phyloP scores from a whole-genome alignment of 2,797 vertebrate genomes.

The Hapalemur alaotrensis region DNA sequence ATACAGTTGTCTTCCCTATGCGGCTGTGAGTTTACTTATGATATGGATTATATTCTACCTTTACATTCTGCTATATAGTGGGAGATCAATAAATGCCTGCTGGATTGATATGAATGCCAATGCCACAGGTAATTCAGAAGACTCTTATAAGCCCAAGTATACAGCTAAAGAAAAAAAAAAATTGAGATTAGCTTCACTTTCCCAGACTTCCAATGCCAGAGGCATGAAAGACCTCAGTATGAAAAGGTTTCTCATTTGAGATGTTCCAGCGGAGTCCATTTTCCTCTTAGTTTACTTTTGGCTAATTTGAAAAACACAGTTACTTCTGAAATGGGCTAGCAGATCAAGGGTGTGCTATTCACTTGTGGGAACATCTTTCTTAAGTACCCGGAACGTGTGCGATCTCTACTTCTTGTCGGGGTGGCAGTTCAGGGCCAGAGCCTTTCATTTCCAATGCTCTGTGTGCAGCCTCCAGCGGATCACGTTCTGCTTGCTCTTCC shows the following conservation, averaged over 20 bases:
- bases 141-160: not conserved
- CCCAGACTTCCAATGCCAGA: not conserved
- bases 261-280: not conserved
- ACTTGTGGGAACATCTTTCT: not conserved
- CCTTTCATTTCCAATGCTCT: not conserved
- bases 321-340: not conserved
- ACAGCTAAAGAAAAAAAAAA: not conserved
- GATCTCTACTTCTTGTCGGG: not conserved
- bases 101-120: not conserved
- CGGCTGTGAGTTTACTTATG: not conserved
- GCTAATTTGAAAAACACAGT: not conserved
- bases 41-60: not conserved
- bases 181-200: not conserved
- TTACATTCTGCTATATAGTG: not conserved
- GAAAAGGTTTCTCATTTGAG: conserved; percentile 25
- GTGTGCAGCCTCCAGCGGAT: not conserved
- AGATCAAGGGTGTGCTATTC: not conserved
- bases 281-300: conserved; percentile 31
- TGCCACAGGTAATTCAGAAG: not conserved
- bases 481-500: not conserved
- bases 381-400: not conserved
- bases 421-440: not conserved
- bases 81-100: not conserved
- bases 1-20: not conserved
- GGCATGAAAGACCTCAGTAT: not conserved